Evolutionary conservation across 1,140 invertebrate species (phyloP), one percentile per base, ranked within the genome.

Genomic region (Cherax quadricarinatus): DNA sequence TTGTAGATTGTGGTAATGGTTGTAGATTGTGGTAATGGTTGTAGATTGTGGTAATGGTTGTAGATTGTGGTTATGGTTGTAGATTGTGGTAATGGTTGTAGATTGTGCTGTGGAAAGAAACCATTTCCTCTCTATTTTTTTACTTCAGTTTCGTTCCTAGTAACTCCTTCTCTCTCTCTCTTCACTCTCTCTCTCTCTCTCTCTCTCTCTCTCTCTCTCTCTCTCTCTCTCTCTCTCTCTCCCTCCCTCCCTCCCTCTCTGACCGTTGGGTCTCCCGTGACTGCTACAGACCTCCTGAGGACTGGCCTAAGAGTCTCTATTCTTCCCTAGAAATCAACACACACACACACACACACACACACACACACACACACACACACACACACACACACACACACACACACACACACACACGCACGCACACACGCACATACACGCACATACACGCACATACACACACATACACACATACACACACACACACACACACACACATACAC

Each of bases 201-300:
- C 53, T 6, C 82, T 83, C 10, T 21, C 82, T 83, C 51, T 53
- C 81, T 60, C 51, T 83, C 48, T 21, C 51, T 83, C 53, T 83
- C 82, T 83, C 82, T 83, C 82, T 83, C 82, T 83, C 82, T 83
- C 82, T 83, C 82, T 82, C 82, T 84, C 82, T 84, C 82, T 84
- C 82, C 62, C 82, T 84, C 82, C 62, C 82, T 84, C 82, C 62
- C 82, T 84, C 53, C 30, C 53, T 24, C 82, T 18, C 70, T 82
- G 49, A 10, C 48, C 49, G 78, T 79, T 41, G 30, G 78, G 78
- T 30, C 30, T 48, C 41, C 41, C 21, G 79, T 80, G 79, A 51
- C 41, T 49, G 24, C 78, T 30, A 41, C 18, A 14, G 62, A 66
- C 62, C 62, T 66, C 62, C 62, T 16, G 12, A 66, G 62, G 62